Conservation (phyloP, 2,797 vertebrate genomes). For the Gallinago nigripennis region DNA sequence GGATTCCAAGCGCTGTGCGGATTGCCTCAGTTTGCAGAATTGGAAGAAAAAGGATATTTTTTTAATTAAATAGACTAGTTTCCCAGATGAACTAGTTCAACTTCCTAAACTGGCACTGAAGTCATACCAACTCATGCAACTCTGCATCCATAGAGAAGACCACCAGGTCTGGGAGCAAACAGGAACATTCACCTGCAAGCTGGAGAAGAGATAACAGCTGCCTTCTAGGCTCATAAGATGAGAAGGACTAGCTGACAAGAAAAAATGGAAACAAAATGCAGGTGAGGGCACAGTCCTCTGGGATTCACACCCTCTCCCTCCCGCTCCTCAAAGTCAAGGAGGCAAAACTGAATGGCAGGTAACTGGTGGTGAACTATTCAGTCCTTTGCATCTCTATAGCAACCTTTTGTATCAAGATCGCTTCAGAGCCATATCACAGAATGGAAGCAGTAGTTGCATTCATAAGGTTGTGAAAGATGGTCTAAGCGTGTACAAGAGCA, state of each 20-base stretch:
- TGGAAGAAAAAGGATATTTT: background rate
- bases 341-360: background rate
- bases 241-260: background rate
- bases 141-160: background rate
- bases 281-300: background rate
- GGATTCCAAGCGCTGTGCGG: background rate
- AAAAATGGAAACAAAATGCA: background rate
- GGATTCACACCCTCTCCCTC: background rate
- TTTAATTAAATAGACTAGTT: background rate
- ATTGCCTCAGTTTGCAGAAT: background rate
- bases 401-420: background rate
- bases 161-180: rapidly evolving
- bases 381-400: background rate
- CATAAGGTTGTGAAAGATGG: background rate
- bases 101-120: background rate
- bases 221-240: background rate
- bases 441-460: background rate
- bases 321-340: background rate
- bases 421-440: background rate
- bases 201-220: background rate
- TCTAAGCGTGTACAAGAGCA: background rate
- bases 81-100: background rate
- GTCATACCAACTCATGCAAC: background rate
- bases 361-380: background rate
- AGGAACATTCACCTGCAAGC: background rate